phyloP scores from a whole-genome alignment of 1,140 invertebrate genomes.

The Andricus grossulariae region DNA sequence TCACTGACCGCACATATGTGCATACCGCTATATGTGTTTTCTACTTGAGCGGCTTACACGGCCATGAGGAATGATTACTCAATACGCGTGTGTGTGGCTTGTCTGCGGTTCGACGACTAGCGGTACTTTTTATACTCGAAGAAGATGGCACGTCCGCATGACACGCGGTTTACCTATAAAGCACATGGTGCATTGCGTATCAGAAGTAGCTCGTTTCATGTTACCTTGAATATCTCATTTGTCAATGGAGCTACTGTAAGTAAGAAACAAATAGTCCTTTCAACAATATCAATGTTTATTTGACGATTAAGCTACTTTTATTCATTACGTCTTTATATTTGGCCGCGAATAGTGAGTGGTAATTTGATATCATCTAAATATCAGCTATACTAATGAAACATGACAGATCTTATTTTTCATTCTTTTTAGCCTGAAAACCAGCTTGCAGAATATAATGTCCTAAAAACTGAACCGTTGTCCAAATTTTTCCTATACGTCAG shows the following conservation, averaged over 20 bases:
- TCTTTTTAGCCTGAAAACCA: too few relatives aligned
- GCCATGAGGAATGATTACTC: constrained; percentile 27
- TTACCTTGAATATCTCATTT: neutral
- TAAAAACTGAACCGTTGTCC: too few relatives aligned
- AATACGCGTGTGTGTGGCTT: constrained; percentile 21
- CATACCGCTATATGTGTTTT: constrained; percentile 25
- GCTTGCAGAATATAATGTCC: too few relatives aligned
- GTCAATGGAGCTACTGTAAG: neutral
- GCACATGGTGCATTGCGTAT: constrained; percentile 8
- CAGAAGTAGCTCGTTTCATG: constrained; percentile 11
- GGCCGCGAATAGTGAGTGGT: too few relatives aligned
- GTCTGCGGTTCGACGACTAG: constrained; percentile 26
- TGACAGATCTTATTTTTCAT: too few relatives aligned
- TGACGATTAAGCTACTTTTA: too few relatives aligned
- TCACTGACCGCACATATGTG: constrained; percentile 5
- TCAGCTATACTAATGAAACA: too few relatives aligned
- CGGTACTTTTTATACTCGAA: constrained; percentile 25
- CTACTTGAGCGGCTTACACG: constrained; percentile 17
- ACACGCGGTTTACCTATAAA: constrained; percentile 28
- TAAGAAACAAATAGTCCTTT: too few relatives aligned
- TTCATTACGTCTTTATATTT: too few relatives aligned
- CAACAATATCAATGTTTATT: too few relatives aligned
- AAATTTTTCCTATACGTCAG: too few relatives aligned
- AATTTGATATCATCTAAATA: too few relatives aligned
- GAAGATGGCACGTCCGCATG: constrained; percentile 27